Evolutionary conservation across 2,113 vertebrate genomes (phyloP), one percentile per base, ranked within the genome.

Genomic region (Tauraco erythrolophus): DNA sequence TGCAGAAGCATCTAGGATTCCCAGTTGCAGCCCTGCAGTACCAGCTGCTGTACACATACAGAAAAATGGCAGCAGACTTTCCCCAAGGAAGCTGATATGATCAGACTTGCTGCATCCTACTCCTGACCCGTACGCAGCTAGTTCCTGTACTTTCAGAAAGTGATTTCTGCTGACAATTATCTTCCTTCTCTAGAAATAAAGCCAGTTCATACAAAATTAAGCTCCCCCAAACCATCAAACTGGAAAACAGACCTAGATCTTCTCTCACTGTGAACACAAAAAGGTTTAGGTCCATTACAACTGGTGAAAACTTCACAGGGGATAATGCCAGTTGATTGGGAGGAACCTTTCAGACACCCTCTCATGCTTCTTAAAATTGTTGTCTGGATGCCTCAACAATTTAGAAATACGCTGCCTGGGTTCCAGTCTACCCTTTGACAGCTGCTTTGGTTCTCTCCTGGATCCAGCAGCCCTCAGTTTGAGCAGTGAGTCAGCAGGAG

Each of bases 121-220:
- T 70, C 8, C 1, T n/a, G n/a, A 61, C 64, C 62, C 7, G 6
- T 7, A 41, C 33, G 43, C 1, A 0, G 37, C 9, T 6, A 17
- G 33, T 9, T 66, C 37, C 58, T 37, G 19, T 28, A 53, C 28
- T 58, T 68, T 61, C 86, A 72, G 53, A 60, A 69, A 85, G 53
- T 11, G 33, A 56, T 24, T 56, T 43, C 28, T 3, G 3, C 58
- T 80, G 24, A 18, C 27, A 35, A 0, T 72, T 30, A 33, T 39
- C 51, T 82, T 45, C 4, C 0, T 43, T 61, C 54, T 58, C 46
- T 71, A 45, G n/a, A 84, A 58, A 33, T 43, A 58, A 86, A 93
- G 37, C 21, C 41, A 48, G 43, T 43, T 77, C 35, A 27, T 35
- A 24, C 2, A 41, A 86, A 74, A 81, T 61, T 21, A 35, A 66